phyloP scores from a whole-genome alignment of 1,140 invertebrate species.

The Notospermus geniculatus region DNA sequence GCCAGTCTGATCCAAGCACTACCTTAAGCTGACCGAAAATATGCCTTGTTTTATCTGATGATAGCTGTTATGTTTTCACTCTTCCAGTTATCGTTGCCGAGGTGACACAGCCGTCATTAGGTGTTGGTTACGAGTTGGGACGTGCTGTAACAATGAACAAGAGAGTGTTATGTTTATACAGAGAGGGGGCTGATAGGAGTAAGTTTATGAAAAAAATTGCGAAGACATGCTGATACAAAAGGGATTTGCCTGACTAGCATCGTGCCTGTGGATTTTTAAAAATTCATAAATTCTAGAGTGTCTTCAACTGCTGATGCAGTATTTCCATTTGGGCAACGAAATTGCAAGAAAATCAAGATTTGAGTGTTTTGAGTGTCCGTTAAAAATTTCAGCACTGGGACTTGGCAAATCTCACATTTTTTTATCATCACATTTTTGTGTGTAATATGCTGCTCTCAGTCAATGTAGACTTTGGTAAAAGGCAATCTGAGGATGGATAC shows the following conservation, averaged over 20 bases:
- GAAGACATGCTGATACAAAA: neutral
- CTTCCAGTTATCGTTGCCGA: conserved; percentile 49
- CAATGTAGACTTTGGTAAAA: too few relatives aligned
- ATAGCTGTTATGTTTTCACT: conserved; percentile 9
- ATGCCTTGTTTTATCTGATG: conserved; percentile 10
- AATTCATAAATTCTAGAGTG: neutral
- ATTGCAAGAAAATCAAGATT: too few relatives aligned
- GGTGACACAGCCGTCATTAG: conserved; percentile 52
- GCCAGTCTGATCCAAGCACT: too few relatives aligned
- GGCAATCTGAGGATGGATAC: too few relatives aligned
- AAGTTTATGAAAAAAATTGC: conserved; percentile 12
- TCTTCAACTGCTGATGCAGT: too few relatives aligned
- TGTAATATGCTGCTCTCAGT: too few relatives aligned
- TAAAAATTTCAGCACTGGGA: too few relatives aligned
- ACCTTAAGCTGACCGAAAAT: too few relatives aligned
- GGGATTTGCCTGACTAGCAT: neutral
- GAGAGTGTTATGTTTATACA: conserved; percentile 47
- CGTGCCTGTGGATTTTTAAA: neutral
- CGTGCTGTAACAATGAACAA: conserved; percentile 46
- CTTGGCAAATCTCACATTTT: too few relatives aligned
- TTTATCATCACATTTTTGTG: too few relatives aligned
- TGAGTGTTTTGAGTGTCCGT: too few relatives aligned
- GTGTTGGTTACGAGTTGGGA: conserved; percentile 56
- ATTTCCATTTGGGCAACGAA: too few relatives aligned
- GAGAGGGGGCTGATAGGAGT: conserved; percentile 45